Evolutionary conservation across 2,113 vertebrate species (phyloP).

Genomic region (Coracopsis vasa): DNA sequence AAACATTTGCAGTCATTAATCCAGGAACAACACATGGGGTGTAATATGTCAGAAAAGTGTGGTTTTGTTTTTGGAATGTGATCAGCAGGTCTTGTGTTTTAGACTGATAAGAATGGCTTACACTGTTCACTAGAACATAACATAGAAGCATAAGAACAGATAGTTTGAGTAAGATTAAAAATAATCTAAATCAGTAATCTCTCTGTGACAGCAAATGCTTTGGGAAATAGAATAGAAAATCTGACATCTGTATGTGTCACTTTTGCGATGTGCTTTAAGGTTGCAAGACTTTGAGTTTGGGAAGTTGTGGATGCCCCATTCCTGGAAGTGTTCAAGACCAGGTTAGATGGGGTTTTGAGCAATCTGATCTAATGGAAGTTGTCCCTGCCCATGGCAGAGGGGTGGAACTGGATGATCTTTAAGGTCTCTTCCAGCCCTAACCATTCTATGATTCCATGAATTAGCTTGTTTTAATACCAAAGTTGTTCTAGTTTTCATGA

Average conservation of each 20-base stretch:
- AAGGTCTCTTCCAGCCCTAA: neutral
- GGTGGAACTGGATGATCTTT: neutral
- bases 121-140: neutral
- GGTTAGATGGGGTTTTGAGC: neutral
- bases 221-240: neutral
- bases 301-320: neutral
- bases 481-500: neutral
- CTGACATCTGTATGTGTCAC: neutral
- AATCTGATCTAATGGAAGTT: neutral
- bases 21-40: neutral
- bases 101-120: neutral
- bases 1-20: neutral
- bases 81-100: neutral
- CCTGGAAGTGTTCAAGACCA: neutral
- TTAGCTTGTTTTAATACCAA: neutral
- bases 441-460: neutral
- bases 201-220: neutral
- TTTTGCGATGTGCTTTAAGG: neutral
- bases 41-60: neutral
- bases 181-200: neutral
- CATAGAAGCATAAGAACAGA: neutral
- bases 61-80: neutral
- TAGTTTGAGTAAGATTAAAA: neutral
- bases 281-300: neutral
- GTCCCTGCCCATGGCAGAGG: neutral